Conservation (phyloP, 2,113 vertebrate genomes). For the Sebastes schlegelii region DNA sequence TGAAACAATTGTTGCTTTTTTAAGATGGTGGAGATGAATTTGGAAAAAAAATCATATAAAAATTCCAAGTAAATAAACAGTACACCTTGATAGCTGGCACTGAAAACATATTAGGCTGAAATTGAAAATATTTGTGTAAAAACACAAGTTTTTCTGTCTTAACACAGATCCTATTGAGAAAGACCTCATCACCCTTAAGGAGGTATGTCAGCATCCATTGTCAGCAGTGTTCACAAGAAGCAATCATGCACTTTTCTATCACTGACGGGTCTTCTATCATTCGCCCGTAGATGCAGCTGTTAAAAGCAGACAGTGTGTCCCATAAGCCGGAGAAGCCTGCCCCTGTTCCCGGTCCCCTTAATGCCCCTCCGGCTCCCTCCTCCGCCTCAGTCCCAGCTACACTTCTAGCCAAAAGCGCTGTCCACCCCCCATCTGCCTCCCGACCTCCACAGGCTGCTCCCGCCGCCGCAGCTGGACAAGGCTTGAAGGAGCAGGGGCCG, state of each 20-base stretch:
- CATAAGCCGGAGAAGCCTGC: slow-evolving; percentile 64
- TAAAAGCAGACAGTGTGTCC: slow-evolving; percentile 75
- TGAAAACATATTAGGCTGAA: neutral
- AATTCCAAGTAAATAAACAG: neutral
- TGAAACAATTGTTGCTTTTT: neutral
- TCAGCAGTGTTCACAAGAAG: neutral
- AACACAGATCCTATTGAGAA: slow-evolving; percentile 72
- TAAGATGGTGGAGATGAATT: neutral
- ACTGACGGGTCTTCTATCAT: neutral
- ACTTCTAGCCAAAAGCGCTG: slow-evolving; percentile 54
- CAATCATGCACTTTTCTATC: neutral
- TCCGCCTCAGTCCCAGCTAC: slow-evolving; percentile 46
- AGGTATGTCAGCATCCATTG: slow-evolving; percentile 63
- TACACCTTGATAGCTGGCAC: neutral
- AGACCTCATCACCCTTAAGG: slow-evolving; percentile 76
- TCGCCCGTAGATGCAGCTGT: slow-evolving; percentile 67
- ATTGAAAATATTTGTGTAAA: neutral
- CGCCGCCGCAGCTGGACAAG: slow-evolving; percentile 29
- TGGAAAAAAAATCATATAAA: neutral
- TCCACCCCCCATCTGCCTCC: slow-evolving; percentile 20
- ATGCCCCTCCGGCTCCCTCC: slow-evolving; percentile 49
- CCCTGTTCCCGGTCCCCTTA: slow-evolving; percentile 31
- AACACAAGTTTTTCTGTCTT: slow-evolving; percentile 28
- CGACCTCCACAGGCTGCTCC: slow-evolving; percentile 48
- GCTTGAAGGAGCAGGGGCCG: slow-evolving; percentile 49